A percentile compares a stretch with the other conserved stretches of the same genome.
These are phyloP conservation scores for Campoletis raptor DNA, from an alignment of 2,888 invertebrate species.

Conservation along the genomic window DNA sequence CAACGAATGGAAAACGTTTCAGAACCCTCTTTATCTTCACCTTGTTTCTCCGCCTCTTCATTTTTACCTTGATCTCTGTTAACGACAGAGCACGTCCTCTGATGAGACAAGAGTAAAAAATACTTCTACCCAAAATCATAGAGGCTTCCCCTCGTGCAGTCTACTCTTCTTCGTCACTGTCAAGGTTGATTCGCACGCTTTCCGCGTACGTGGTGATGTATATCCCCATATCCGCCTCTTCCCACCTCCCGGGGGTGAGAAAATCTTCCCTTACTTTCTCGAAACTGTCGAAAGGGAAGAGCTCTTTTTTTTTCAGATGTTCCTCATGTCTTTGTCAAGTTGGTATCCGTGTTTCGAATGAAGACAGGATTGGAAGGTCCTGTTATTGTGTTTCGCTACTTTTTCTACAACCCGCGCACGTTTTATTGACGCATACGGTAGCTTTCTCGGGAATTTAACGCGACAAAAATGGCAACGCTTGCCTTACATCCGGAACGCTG, in stretches of 20 bases:
- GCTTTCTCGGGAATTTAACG: conserved; percentile 21
- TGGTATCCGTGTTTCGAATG: neutral
- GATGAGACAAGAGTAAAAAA: neutral
- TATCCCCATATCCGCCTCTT: conserved; percentile 21
- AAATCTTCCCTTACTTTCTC: neutral
- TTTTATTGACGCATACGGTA: conserved; percentile 5
- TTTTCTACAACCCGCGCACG: conserved; percentile 2
- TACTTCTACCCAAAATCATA: neutral
- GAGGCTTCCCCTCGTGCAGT: conserved; percentile 26
- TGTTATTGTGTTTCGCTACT: conserved; percentile 1
- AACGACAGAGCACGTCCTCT: neutral
- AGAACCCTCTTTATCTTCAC: neutral
- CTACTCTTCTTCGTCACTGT: conserved; percentile 55
- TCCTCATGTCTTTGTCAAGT: neutral
- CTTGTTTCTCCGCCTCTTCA: neutral
- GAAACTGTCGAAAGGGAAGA: neutral
- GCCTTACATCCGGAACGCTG: conserved; percentile 9
- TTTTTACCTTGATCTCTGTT: neutral
- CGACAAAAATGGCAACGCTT: conserved; percentile 24
- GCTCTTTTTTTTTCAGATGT: neutral
- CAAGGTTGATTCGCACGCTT: conserved; percentile 48
- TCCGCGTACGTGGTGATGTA: conserved; percentile 3
- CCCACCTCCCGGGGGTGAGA: neutral
- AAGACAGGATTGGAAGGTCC: neutral
- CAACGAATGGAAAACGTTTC: neutral